A percentile compares a stretch with the other conserved stretches of the same genome.
These are phyloP conservation scores for Desmophyllum pertusum DNA, from an alignment of 92 coral and sea anemone genomes.

Conservation along the genomic window DNA sequence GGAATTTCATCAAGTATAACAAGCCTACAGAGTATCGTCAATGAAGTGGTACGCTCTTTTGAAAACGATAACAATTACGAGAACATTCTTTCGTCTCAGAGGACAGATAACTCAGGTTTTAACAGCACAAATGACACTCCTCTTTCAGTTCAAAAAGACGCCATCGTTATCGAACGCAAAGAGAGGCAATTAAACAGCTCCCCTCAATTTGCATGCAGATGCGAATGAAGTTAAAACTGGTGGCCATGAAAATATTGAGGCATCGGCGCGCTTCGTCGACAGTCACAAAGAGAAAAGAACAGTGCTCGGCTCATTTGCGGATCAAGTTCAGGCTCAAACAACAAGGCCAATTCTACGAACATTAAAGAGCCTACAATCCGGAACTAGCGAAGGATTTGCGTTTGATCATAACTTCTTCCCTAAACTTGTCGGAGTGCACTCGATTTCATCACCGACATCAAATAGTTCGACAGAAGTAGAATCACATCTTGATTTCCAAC, in stretches of 20 bases:
- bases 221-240: neutral
- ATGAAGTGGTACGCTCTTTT: neutral
- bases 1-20: neutral
- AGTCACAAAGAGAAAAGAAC: neutral
- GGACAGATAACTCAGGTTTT: too few relatives aligned
- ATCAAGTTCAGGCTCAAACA: neutral
- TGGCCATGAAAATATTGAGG: neutral
- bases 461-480: neutral
- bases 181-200: neutral
- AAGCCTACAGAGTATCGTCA: neutral
- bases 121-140: neutral
- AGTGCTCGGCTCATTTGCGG: neutral
- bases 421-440: slow-evolving; percentile 56
- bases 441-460: slow-evolving; percentile 20
- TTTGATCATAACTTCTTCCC: slow-evolving; percentile 63
- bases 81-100: neutral
- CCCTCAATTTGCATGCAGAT: neutral
- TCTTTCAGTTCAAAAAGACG: neutral
- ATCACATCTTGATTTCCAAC: neutral
- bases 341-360: slow-evolving; percentile 18
- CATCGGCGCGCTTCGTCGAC: neutral
- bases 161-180: neutral
- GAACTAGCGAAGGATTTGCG: slow-evolving; percentile 55
- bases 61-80: slow-evolving; percentile 1
- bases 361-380: neutral